Evolutionary conservation across 2,797 vertebrate species (phyloP).

Genomic region (Microctenopoma steveboyesi): DNA sequence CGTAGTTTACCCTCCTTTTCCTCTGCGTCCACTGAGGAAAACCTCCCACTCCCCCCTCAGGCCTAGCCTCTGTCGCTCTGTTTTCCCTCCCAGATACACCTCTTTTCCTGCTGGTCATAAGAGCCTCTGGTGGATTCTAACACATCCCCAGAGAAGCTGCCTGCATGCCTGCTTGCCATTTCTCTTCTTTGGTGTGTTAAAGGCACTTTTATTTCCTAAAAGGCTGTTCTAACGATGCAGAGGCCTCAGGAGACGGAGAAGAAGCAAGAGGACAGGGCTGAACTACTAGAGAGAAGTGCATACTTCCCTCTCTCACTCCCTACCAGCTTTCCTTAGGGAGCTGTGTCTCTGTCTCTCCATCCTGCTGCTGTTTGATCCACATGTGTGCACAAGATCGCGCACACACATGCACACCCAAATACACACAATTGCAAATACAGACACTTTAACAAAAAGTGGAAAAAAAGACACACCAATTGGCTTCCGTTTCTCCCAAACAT

Average conservation of each 20-base stretch:
- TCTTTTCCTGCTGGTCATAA: slow-evolving; percentile 62
- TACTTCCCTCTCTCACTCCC: slow-evolving; percentile 42
- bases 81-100: slow-evolving; percentile 53
- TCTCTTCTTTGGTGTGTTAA: slow-evolving; percentile 70
- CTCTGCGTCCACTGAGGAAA: slow-evolving; percentile 58
- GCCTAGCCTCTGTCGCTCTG: slow-evolving; percentile 61
- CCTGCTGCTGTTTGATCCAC: slow-evolving; percentile 64
- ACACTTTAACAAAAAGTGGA: slow-evolving; percentile 40
- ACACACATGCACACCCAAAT: slow-evolving; percentile 1
- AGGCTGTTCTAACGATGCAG: slow-evolving; percentile 68
- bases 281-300: slow-evolving; percentile 51
- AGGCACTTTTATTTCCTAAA: slow-evolving; percentile 76
- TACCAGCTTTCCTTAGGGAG: slow-evolving; percentile 66
- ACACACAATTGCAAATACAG: slow-evolving; percentile 31
- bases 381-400: slow-evolving; percentile 18
- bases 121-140: slow-evolving; percentile 70
- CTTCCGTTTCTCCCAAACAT: slow-evolving; percentile 57
- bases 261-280: slow-evolving; percentile 64
- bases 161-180: slow-evolving; percentile 48
- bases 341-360: slow-evolving; percentile 49
- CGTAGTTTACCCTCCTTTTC: slow-evolving; percentile 46
- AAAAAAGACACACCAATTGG: slow-evolving; percentile 48
- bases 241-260: slow-evolving; percentile 65
- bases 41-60: slow-evolving; percentile 61
- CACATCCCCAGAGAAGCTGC: slow-evolving; percentile 66